phyloP scores from a whole-genome alignment of 2,113 vertebrate species.

The Dolichotis patagonum region DNA sequence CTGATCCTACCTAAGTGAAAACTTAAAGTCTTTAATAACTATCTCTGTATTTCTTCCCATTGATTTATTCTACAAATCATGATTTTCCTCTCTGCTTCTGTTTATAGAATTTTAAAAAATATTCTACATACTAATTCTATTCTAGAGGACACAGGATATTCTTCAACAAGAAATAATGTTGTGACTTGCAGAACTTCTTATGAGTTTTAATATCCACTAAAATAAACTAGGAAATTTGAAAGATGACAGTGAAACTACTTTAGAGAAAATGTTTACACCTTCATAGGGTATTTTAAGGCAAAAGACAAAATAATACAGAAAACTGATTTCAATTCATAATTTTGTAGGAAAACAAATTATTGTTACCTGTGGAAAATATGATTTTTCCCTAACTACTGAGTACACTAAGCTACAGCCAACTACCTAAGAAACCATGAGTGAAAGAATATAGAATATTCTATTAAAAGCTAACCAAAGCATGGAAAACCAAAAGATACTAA shows the following conservation, averaged over 20 bases:
- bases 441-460: not conserved
- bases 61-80: not conserved
- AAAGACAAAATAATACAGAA: not conserved
- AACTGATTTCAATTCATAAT: not conserved
- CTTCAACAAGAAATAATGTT: not conserved
- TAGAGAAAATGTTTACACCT: not conserved
- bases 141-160: not conserved
- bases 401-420: not conserved
- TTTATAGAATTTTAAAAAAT: not conserved
- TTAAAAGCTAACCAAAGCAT: not conserved
- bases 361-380: not conserved
- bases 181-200: not conserved
- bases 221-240: not conserved
- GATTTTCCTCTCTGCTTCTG: not conserved
- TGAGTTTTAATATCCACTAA: not conserved
- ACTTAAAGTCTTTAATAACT: not conserved
- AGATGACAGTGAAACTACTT: not conserved
- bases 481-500: not conserved
- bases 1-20: not conserved
- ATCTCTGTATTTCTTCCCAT: not conserved
- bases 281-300: not conserved
- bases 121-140: not conserved
- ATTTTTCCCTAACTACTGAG: not conserved
- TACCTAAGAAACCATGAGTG: not conserved
- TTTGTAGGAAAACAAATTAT: constrained; percentile 5